Conservation (phyloP, 2,113 vertebrate genomes). For the Cavia aperea region DNA sequence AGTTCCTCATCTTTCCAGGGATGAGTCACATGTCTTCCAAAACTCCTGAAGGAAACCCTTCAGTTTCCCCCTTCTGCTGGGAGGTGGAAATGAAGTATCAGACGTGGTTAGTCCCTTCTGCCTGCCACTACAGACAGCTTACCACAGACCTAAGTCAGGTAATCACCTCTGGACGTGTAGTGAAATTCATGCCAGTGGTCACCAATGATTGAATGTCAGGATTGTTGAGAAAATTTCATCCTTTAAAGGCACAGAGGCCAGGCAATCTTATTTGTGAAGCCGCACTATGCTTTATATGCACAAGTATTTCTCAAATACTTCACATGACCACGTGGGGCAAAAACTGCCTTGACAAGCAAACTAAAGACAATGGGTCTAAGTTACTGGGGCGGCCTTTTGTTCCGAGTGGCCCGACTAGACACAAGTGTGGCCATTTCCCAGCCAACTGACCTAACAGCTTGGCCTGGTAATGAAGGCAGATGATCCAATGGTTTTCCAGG, state of each 20-base stretch:
- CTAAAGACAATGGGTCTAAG: background rate
- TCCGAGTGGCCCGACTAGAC: background rate
- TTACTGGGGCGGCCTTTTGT: background rate
- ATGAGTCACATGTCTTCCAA: background rate
- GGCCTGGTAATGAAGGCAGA: background rate
- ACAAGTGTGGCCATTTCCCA: background rate
- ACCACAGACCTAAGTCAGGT: conserved; percentile 9
- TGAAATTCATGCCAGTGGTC: conserved; percentile 20
- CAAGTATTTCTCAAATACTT: conserved; percentile 38
- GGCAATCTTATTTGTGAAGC: background rate
- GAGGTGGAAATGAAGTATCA: background rate
- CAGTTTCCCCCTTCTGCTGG: background rate
- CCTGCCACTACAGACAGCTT: background rate
- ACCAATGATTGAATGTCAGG: conserved; percentile 29
- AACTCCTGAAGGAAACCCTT: background rate
- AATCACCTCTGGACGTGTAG: background rate
- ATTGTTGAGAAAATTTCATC: conserved; percentile 38
- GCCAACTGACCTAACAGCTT: background rate
- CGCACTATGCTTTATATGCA: background rate
- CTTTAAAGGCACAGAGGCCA: conserved; percentile 31
- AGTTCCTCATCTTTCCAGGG: background rate
- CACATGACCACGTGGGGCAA: background rate
- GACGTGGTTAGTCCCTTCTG: background rate
- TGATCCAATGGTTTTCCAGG: background rate
- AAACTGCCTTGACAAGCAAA: background rate